These are phyloP conservation scores for Nymphalis io DNA, from an alignment of 1,140 invertebrate genomes.

Conservation along the genomic window DNA sequence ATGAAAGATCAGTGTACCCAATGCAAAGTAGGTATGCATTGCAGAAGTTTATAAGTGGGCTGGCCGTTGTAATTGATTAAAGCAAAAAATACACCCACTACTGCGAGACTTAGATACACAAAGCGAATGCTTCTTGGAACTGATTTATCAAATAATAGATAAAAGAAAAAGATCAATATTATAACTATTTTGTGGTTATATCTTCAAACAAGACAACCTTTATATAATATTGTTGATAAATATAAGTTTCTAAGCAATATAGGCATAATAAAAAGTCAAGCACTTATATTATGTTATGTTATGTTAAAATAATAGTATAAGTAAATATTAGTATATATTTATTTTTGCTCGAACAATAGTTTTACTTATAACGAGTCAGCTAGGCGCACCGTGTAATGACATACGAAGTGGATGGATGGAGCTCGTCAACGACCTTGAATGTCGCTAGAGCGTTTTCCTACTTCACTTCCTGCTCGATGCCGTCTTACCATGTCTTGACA, in stretches of 20 bases:
- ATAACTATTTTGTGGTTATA: neutral
- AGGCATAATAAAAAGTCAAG: no score
- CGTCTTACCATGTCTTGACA: slow-evolving; percentile 57
- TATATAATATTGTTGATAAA: neutral
- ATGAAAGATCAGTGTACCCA: slow-evolving; percentile 49
- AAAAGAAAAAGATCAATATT: slow-evolving; percentile 15
- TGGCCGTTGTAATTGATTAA: slow-evolving; percentile 71
- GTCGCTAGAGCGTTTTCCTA: slow-evolving; percentile 75
- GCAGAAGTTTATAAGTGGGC: slow-evolving; percentile 63
- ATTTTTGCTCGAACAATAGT: slow-evolving; percentile 18
- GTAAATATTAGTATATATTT: neutral
- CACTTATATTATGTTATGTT: no score
- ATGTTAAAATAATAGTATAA: neutral
- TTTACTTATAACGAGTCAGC: slow-evolving; percentile 19
- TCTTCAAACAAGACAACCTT: neutral
- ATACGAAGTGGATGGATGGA: slow-evolving; percentile 55
- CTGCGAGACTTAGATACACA: slow-evolving; percentile 32
- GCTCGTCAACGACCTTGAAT: slow-evolving; percentile 65
- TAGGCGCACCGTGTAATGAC: slow-evolving; percentile 40
- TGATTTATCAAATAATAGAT: slow-evolving; percentile 36
- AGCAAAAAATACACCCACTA: slow-evolving; percentile 48
- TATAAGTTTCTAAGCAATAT: no score
- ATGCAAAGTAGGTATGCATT: slow-evolving; percentile 51
- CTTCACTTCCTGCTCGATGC: slow-evolving; percentile 73
- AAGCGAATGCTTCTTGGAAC: slow-evolving; percentile 34